Base-by-base conservation (phyloP, 2,888 invertebrate genomes). In the Caenorhabditis drosophilae region DNA sequence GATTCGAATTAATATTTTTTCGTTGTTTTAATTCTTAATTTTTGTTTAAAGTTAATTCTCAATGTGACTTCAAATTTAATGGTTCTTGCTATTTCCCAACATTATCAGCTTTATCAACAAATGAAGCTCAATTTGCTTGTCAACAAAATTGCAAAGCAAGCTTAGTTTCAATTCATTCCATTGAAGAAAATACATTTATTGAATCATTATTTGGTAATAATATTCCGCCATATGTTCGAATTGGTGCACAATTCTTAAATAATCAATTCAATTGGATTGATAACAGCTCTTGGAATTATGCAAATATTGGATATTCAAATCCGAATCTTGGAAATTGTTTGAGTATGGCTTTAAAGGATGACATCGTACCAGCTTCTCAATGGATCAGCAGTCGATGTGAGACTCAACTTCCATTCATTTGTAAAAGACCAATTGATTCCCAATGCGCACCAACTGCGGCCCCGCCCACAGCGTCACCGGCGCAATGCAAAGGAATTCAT, bases 301-400 rank as follows among this genome's bases (percentile, higher is more conserved):
- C 6, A 9, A 31, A 31, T 31, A 12, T 6, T 9, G 31, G 31
- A 12, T 12, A 9, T 31, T 31, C 12, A 12, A 31, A 31, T 31
- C 31, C 6, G 31, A 31, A 31, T 12, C 12, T 31, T 31, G 31
- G 31, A 12, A 6, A 31, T 6, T 31, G 31, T 31, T 6, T 31
- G 7, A 12, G 7, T 6, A 31, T 31, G 31, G 31, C 31, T 9
- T 36, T 36, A n/a, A 36, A 7, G 7, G 36, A 36, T 7, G n/a
- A 36, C n/a, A 9, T 36, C 4, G 36, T 36, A 4, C 4, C 15
- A 4, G 36, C 50, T 44, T 54, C 55, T 31, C 51, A 64, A 40
- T 64, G 64, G 64, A 55, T 55, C 16, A 64, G 55, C 36, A 55
- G 59, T n/a, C 35, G 55, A 16, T 64, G 64, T 47, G 59, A 64